Evolutionary conservation across 2,888 invertebrate genomes (phyloP).

Genomic region (Trissolcus japonicus): DNA sequence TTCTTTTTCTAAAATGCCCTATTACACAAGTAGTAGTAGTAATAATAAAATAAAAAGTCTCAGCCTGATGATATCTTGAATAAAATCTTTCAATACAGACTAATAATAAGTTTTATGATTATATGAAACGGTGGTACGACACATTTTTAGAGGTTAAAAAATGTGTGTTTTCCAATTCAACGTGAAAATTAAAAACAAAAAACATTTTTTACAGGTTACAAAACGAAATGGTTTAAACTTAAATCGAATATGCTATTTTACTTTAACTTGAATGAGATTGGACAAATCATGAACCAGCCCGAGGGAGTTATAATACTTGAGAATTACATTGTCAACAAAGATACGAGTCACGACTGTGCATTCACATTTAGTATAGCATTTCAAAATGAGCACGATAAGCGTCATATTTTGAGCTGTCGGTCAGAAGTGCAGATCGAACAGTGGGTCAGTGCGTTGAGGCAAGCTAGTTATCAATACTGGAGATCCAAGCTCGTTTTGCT

Average conservation of each 20-base stretch:
- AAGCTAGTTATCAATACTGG: slow-evolving; percentile 85
- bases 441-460: slow-evolving; percentile 83
- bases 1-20: too few species aligned
- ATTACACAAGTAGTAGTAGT: too few species aligned
- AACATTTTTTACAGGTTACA: slow-evolving; percentile 78
- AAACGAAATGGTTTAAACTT: slow-evolving; percentile 87
- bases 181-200: neutral
- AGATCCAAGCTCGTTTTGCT: slow-evolving; percentile 81
- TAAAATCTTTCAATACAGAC: too few species aligned
- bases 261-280: slow-evolving; percentile 83
- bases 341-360: slow-evolving; percentile 80
- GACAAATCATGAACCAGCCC: slow-evolving; percentile 82
- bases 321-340: slow-evolving; percentile 83
- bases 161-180: too few species aligned
- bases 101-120: too few species aligned
- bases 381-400: slow-evolving; percentile 82
- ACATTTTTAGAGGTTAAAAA: too few species aligned
- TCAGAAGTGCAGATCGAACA: slow-evolving; percentile 84
- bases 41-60: too few species aligned
- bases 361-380: slow-evolving; percentile 87
- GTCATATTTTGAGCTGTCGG: slow-evolving; percentile 84
- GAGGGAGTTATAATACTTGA: slow-evolving; percentile 86
- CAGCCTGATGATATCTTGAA: too few species aligned
- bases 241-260: slow-evolving; percentile 86
- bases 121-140: too few species aligned